Evolutionary conservation across 2,113 vertebrate species (phyloP).

Genomic region (Labeo rohita): DNA sequence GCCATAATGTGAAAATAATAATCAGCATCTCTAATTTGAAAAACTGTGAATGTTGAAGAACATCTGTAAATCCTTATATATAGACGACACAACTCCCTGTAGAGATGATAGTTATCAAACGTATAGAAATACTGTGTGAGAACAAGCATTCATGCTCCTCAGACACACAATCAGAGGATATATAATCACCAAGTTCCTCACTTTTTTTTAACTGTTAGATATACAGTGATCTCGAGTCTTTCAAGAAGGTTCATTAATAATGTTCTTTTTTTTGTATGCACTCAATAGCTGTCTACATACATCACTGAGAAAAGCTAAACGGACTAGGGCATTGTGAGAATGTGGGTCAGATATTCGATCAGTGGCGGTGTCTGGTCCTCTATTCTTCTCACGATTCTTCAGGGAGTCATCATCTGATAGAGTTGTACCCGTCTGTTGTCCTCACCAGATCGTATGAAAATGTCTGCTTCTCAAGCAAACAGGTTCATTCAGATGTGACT

Average conservation of each 20-base stretch:
- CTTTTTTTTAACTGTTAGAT: background rate
- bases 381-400: background rate
- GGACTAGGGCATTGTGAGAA: constrained; percentile 20
- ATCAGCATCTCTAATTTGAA: background rate
- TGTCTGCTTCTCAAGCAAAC: background rate
- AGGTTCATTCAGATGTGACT: background rate
- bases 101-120: constrained; percentile 4
- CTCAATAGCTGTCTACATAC: constrained; percentile 12
- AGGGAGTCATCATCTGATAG: background rate
- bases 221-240: background rate
- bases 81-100: background rate
- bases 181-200: constrained; percentile 19
- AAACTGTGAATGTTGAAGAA: background rate
- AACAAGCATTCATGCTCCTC: background rate
- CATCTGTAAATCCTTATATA: background rate
- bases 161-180: constrained; percentile 17
- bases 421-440: constrained; percentile 23
- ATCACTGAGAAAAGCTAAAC: constrained; percentile 31
- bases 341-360: constrained; percentile 49
- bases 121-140: constrained; percentile 16
- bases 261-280: background rate
- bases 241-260: background rate
- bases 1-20: background rate
- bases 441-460: constrained; percentile 18
- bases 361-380: background rate